Evolutionary conservation across 2,113 vertebrate genomes (phyloP).

Genomic region (Pluvialis apricaria): DNA sequence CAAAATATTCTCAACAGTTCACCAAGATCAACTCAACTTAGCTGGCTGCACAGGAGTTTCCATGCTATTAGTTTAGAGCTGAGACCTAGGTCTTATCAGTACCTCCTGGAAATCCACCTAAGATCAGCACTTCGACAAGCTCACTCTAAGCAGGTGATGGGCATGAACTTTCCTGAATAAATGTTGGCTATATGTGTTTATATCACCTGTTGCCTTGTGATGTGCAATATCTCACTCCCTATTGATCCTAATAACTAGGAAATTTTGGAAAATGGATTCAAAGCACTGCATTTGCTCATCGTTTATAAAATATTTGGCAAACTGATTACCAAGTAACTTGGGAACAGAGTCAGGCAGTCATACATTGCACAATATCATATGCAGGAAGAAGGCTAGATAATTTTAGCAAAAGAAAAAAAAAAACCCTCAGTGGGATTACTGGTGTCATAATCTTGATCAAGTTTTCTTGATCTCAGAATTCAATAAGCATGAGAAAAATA

Average conservation of each 20-base stretch:
- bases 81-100: background rate
- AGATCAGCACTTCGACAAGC: background rate
- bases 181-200: accelerated
- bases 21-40: background rate
- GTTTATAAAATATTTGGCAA: background rate
- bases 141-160: background rate
- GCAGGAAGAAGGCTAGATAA: background rate
- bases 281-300: background rate
- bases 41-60: background rate
- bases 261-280: background rate
- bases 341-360: background rate
- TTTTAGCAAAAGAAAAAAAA: background rate
- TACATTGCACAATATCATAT: background rate
- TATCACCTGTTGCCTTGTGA: background rate
- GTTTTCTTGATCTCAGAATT: background rate
- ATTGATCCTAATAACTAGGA: background rate
- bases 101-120: background rate
- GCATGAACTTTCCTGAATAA: background rate
- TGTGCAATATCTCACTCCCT: background rate
- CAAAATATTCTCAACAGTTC: background rate
- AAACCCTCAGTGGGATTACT: background rate
- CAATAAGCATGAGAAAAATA: background rate
- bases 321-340: background rate
- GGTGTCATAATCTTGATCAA: background rate
- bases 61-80: background rate